These are phyloP conservation scores for Haemorhous mexicanus DNA, from an alignment of 2,113 vertebrate species.

Conservation along the genomic window DNA sequence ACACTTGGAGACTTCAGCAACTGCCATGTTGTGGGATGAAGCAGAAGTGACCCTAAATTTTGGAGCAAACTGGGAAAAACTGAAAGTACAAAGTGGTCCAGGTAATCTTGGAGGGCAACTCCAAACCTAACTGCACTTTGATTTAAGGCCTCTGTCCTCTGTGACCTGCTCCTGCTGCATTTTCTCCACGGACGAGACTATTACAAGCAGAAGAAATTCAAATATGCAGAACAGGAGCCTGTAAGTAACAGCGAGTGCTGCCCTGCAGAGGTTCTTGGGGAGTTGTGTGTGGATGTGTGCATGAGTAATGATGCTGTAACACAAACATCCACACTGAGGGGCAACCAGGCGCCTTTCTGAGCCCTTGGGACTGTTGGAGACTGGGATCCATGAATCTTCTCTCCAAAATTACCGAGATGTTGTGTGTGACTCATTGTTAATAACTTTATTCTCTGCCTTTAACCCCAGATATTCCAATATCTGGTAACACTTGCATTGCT, in stretches of 20 bases:
- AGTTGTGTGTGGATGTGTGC: not conserved
- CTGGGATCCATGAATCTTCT: not conserved
- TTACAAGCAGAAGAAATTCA: slow-evolving; percentile 97
- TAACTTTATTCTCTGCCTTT: not conserved
- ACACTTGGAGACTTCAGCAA: not conserved
- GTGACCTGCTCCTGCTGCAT: slow-evolving; percentile 90
- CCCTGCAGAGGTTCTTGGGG: not conserved
- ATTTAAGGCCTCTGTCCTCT: slow-evolving; percentile 90
- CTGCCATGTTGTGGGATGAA: not conserved
- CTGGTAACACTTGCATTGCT: not conserved
- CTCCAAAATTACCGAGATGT: not conserved
- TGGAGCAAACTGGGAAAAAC: not conserved
- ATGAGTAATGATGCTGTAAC: not conserved
- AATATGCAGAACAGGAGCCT: slow-evolving; percentile 73
- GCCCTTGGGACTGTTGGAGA: not conserved
- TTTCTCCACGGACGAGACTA: slow-evolving; percentile 88
- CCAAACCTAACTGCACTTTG: not conserved
- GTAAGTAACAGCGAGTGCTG: slow-evolving; percentile 31
- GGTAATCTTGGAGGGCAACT: not conserved
- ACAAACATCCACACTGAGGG: not conserved
- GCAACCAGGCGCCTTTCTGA: not conserved
- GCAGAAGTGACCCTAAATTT: not conserved
- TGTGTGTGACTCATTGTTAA: not conserved
- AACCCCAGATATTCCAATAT: not conserved
- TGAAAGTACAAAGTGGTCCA: not conserved